Base-by-base conservation (phyloP, 2,113 vertebrate species). In the Myotis brandtii region DNA sequence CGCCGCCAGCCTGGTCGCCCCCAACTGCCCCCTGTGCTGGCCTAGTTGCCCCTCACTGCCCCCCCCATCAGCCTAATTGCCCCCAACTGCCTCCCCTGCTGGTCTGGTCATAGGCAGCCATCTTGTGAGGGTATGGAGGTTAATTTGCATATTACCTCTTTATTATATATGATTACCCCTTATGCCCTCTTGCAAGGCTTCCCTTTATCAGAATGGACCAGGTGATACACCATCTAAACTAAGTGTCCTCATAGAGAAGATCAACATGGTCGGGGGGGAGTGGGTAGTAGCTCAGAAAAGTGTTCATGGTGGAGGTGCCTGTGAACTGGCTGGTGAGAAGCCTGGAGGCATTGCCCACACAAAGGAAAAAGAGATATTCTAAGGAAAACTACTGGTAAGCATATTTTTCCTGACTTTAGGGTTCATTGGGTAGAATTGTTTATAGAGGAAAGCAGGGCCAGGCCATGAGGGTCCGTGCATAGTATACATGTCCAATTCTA, bases 191-290 rank as follows among this genome's bases (percentile, higher is more conserved):
- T 54, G 20, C 32, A 37, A 37, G 43, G 32, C 10, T 80, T 40
- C 16, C 23, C 3, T 48, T 85, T 64, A 37, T 37, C 76, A 56
- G 40, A 67, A 0, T 5, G 32, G 34, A 34, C n/a, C 11, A 23
- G 34, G 37, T 16, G 14, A 56, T 9, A 85, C 0, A 0, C 1
- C 21, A 17, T 13, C 34, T 54, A 10, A 77, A 37, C 21, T 6
- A 62, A 3, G 3, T 1, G 9, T 76, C 50, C 43, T 69, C 10
- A n/a, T 1, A 52, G 34, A 83, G 89, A 20, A 72, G n/a, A 54
- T 0, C 32, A n/a, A 32, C 6, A 13, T 5, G 5, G 5, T 3
- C 25, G 43, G 2, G 27, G 25, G 12, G 34, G 23, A 62, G 9
- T 23, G 23, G 59, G 59, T 23, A 27, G 21, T 59, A 59, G 56